Percentiles rank a stretch among this genome's conserved stretches.
These are phyloP conservation scores for Atta texana DNA, from an alignment of 1,140 invertebrate species.

Conservation along the genomic window DNA sequence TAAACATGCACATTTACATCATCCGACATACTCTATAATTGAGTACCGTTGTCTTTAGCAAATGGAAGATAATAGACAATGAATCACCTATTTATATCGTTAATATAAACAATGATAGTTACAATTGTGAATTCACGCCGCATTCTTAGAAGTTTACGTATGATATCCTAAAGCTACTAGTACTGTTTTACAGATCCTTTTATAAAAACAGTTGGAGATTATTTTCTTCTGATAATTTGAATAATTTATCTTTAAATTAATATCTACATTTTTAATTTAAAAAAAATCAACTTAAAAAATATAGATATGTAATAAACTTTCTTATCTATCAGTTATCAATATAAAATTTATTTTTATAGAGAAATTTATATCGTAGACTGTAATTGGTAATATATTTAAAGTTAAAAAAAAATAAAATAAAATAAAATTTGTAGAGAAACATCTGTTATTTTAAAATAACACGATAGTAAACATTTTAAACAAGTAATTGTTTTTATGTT, in stretches of 20 bases:
- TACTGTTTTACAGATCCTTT: conserved; percentile 3
- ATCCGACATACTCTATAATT: conserved; percentile 40
- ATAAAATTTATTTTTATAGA: background rate
- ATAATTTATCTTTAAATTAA: background rate
- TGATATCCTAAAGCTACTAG: background rate
- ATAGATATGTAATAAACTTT: background rate
- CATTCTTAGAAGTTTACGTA: conserved; percentile 10
- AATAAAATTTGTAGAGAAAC: background rate
- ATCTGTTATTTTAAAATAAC: background rate
- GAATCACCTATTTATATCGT: conserved; percentile 30
- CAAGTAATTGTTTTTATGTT: background rate
- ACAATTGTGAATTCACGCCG: background rate
- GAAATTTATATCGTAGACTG: background rate
- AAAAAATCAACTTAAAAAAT: background rate
- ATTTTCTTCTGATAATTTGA: background rate
- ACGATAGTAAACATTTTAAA: background rate
- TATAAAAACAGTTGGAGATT: background rate
- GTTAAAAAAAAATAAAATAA: background rate
- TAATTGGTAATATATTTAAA: background rate
- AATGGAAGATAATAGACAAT: conserved; percentile 41
- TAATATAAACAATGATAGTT: background rate
- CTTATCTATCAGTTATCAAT: background rate
- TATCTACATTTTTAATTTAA: too few species aligned
- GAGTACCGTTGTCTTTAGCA: conserved; percentile 21
- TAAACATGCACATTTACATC: background rate